A percentile compares a stretch with the other conserved stretches of the same genome.
These are phyloP conservation scores for Manis javanica DNA, from an alignment of 2,797 vertebrate genomes.

Conservation along the genomic window DNA sequence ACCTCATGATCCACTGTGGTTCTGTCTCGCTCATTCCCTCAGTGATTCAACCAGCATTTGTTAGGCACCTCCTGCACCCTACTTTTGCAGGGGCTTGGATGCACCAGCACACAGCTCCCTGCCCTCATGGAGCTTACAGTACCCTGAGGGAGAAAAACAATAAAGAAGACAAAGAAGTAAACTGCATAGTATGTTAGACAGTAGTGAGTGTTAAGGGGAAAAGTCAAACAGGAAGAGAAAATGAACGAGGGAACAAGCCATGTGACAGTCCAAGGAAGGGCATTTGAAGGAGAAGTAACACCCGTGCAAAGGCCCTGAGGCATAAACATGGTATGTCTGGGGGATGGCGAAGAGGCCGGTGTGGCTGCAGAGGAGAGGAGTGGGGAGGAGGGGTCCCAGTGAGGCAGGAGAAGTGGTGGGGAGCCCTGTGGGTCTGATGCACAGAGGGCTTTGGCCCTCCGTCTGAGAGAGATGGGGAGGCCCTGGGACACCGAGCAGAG, in stretches of 20 bases:
- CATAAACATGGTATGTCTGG: neutral
- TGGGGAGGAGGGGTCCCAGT: rapidly evolving
- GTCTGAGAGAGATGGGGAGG: neutral
- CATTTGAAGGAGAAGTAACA: neutral
- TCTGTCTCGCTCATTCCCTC: neutral
- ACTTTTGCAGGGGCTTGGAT: neutral
- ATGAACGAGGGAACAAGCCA: neutral
- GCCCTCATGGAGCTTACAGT: rapidly evolving
- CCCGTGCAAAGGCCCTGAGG: neutral
- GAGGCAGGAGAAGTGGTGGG: neutral
- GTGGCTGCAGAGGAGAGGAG: neutral
- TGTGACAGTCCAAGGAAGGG: neutral
- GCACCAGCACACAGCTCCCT: rapidly evolving
- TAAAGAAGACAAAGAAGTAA: neutral
- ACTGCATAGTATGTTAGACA: rapidly evolving
- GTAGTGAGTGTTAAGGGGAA: neutral
- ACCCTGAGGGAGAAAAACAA: neutral
- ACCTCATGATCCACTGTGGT: too few relatives aligned
- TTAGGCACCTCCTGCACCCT: too few relatives aligned
- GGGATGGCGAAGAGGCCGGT: neutral
- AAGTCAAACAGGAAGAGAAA: neutral
- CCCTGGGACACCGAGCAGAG: neutral
- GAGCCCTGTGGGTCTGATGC: neutral
- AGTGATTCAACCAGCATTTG: neutral
- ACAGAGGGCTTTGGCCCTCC: neutral